Evolutionary conservation across 2,113 vertebrate species (phyloP), one percentile per base, ranked within the genome.

Genomic region (Benitochromis conjunctus): DNA sequence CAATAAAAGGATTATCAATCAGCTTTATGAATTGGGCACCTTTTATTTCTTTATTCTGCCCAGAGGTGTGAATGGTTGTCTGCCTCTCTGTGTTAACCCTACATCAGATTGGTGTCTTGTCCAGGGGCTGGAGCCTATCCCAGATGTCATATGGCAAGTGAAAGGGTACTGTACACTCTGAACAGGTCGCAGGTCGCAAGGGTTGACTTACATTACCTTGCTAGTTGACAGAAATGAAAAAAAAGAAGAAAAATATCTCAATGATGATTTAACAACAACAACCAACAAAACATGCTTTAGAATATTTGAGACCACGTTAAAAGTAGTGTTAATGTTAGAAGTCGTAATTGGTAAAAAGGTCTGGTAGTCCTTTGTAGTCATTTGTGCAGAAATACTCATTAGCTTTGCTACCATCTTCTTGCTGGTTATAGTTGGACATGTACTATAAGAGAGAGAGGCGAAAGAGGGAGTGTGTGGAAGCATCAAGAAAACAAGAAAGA

Each of bases 301-400:
- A 76, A 76, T 76, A 53, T 76, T 76, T 76, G 26, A n/a, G 71
- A n/a, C 19, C 71, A 31, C 1, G 10, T 31, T 31, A 53, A 26
- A 53, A 76, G 43, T 12, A 46, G 69, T 12, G 43, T 76, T 31
- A 48, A 7, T 51, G 16, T 76, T 76, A 19, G 46, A 1, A 76
- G 10, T 53, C 0, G 0, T 53, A n/a, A 0, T 29, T 1, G 0
- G 10, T 57, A 18, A 79, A 41, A 41, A 43, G 18, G 18, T n/a
- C 19, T 60, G 18, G 5, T n/a, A 41, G 62, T 66, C 6, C 62
- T 21, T 66, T 41, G 36, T 66, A 10, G 11, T 58, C 26, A 9
- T 48, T 31, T 41, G 24, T 58, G 7, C 58, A 48, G n/a, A 51
- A 62, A 55, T 16, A 71, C 18, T 0, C 2, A 5, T 16, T 74